A percentile compares a stretch with the other conserved stretches of the same genome.
These are phyloP conservation scores for Martes martes DNA, from an alignment of 2,113 vertebrate species.

Conservation along the genomic window DNA sequence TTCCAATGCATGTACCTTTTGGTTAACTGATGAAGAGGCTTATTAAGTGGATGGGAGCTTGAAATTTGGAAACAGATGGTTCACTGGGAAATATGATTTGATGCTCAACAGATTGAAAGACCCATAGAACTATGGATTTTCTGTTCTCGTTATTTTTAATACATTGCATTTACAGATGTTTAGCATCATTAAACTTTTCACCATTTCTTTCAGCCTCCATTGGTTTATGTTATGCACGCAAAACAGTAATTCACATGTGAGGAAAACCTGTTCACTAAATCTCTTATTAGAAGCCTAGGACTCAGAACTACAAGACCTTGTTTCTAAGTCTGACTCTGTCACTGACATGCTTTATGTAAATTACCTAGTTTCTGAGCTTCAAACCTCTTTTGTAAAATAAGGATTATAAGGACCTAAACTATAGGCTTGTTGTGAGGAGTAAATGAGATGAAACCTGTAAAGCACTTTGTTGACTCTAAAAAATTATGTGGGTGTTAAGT, in stretches of 20 bases:
- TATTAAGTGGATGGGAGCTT: neutral
- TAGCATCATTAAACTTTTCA: neutral
- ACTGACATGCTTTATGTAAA: neutral
- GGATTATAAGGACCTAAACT: neutral
- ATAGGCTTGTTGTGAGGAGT: neutral
- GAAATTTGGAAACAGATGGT: neutral
- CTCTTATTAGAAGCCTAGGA: neutral
- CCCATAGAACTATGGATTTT: neutral
- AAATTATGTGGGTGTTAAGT: neutral
- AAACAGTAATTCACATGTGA: neutral
- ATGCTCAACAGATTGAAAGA: neutral
- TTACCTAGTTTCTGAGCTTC: neutral
- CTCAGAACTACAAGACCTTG: neutral
- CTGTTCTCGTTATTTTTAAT: neutral
- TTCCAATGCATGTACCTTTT: neutral
- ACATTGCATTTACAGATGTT: neutral
- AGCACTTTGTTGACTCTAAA: neutral
- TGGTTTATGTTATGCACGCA: neutral
- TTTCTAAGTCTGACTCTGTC: neutral
- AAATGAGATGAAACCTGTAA: neutral
- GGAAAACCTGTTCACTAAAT: neutral
- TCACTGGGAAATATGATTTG: conserved; percentile 21
- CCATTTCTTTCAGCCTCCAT: neutral
- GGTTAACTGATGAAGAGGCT: neutral
- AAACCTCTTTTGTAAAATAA: neutral